phyloP scores from a whole-genome alignment of 2,888 invertebrate genomes.

The Tyria jacobaeae region DNA sequence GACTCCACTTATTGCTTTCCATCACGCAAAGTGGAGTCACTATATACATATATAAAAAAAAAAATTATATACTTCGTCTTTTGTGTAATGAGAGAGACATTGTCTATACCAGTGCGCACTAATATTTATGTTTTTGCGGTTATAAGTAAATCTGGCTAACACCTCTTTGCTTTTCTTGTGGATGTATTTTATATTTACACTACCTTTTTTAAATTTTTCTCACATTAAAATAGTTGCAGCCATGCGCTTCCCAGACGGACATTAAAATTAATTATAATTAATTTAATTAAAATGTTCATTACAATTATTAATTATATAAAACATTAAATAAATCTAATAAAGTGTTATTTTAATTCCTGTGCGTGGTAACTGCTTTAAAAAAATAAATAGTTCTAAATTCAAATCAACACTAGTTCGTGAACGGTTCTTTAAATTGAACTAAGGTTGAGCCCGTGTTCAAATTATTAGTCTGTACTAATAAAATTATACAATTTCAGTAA shows the following conservation, averaged over 20 bases:
- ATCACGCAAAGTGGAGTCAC: too few relatives aligned
- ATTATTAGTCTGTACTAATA: slow-evolving; percentile 51
- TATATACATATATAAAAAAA: too few relatives aligned
- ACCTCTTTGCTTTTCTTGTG: background rate
- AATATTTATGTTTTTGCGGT: too few relatives aligned
- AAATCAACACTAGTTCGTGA: slow-evolving; percentile 17
- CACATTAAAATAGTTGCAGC: background rate
- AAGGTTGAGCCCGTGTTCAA: slow-evolving; percentile 52
- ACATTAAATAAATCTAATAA: background rate
- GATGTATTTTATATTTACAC: background rate
- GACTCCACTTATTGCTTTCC: too few relatives aligned
- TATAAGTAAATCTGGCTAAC: background rate
- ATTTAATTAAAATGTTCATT: background rate
- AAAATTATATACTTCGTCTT: too few relatives aligned
- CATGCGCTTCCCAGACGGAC: background rate
- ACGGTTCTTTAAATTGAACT: slow-evolving; percentile 15
- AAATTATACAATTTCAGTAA: slow-evolving; percentile 57
- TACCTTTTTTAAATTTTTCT: background rate
- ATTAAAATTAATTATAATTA: background rate
- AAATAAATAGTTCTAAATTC: slow-evolving; percentile 19
- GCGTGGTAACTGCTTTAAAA: background rate
- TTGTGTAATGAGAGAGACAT: too few relatives aligned
- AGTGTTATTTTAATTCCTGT: background rate
- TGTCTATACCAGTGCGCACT: too few relatives aligned
- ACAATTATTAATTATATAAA: background rate